Conservation (phyloP, 2,888 invertebrate genomes). For the Cyrtodaria siliqua region DNA sequence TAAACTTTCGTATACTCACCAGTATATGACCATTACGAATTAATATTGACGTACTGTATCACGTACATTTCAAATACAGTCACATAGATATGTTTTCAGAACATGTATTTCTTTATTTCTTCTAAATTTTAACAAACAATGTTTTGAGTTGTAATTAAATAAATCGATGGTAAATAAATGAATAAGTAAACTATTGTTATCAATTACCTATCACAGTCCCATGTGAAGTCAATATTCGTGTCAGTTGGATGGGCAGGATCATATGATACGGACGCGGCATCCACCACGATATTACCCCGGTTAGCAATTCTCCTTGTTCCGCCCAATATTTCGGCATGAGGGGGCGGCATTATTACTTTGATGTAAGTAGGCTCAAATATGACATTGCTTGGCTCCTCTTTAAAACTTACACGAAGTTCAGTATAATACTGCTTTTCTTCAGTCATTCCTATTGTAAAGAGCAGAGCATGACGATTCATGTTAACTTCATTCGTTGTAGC, state of each 20-base stretch:
- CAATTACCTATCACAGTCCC: conserved; percentile 43
- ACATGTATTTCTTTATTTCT: too few relatives aligned
- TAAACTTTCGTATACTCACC: too few relatives aligned
- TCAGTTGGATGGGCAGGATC: conserved; percentile 52
- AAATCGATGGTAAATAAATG: too few relatives aligned
- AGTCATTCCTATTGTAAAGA: conserved; percentile 52
- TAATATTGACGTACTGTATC: too few relatives aligned
- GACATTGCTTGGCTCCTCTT: conserved; percentile 53
- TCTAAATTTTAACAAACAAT: too few relatives aligned
- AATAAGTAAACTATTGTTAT: too few relatives aligned
- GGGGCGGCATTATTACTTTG: conserved; percentile 55
- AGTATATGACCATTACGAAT: too few relatives aligned
- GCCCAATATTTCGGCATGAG: conserved; percentile 62
- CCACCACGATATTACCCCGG: conserved; percentile 26
- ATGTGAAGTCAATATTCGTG: conserved; percentile 14
- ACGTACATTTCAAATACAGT: too few relatives aligned
- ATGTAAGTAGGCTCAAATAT: conserved; percentile 63
- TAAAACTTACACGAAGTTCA: conserved; percentile 51
- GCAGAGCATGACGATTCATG: conserved; percentile 36
- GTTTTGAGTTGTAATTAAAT: too few relatives aligned
- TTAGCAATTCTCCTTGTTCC: conserved; percentile 38
- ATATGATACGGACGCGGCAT: conserved; percentile 59
- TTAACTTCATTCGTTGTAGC: conserved; percentile 8
- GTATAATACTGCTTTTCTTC: conserved; percentile 38
- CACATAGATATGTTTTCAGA: too few relatives aligned